Conservation (phyloP, 1,140 invertebrate genomes). For the Neodiprion pinetum region DNA sequence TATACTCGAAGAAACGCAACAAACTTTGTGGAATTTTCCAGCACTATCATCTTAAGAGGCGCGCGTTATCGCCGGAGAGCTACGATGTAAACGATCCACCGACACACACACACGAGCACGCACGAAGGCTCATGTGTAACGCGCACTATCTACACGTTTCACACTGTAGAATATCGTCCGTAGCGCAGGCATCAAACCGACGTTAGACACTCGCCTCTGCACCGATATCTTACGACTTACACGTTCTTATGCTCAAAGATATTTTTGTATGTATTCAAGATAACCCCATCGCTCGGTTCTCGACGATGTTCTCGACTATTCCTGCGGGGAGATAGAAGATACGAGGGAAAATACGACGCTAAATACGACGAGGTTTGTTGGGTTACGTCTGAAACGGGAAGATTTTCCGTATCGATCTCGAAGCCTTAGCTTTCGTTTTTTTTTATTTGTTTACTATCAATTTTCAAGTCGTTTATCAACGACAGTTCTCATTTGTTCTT, state of each 20-base stretch:
- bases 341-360: neutral
- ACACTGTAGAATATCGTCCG: no score
- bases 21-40: constrained; percentile 1
- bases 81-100: neutral
- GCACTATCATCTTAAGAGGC: neutral
- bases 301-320: neutral
- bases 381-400: no score
- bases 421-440: no score
- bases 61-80: neutral
- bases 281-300: constrained; percentile 1
- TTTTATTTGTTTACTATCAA: no score
- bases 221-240: neutral
- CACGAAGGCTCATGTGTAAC: no score
- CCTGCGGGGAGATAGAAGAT: neutral
- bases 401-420: no score
- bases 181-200: neutral
- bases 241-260: neutral
- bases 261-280: neutral
- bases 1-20: neutral
- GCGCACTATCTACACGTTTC: no score
- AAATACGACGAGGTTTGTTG: neutral
- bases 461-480: no score
- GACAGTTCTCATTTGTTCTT: no score
- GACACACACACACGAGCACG: neutral
- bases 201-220: neutral